Percentiles rank a stretch among this genome's conserved stretches.
Conservation (phyloP, 2,888 invertebrate genomes). For the Agrochola macilenta region DNA sequence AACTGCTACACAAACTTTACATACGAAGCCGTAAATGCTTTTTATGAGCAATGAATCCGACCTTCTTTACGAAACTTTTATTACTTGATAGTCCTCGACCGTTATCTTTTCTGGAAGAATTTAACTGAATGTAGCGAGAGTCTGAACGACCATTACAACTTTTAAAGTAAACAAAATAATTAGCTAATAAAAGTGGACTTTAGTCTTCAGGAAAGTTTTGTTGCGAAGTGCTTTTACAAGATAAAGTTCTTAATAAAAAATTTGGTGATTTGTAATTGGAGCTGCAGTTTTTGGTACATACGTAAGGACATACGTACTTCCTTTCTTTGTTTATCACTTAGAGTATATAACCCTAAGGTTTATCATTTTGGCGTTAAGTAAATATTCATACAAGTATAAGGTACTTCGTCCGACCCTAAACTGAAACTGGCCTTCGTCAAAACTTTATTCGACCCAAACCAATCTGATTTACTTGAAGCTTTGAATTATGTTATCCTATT, state of each 20-base stretch:
- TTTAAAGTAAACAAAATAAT: constrained; percentile 56
- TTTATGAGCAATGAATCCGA: constrained; percentile 68
- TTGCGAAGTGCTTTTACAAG: constrained; percentile 33
- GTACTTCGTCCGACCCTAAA: background rate
- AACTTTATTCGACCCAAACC: constrained; percentile 57
- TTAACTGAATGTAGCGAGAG: constrained; percentile 27
- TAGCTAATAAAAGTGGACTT: constrained; percentile 48
- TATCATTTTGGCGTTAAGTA: background rate
- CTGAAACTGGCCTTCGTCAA: constrained; percentile 32
- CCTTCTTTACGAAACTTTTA: constrained; percentile 65
- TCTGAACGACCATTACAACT: constrained; percentile 49
- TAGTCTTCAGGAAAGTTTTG: constrained; percentile 16
- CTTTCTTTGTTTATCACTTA: background rate
- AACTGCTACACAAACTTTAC: constrained; percentile 54
- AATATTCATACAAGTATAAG: constrained; percentile 2
- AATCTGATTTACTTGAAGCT: constrained; percentile 56
- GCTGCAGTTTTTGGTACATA: background rate
- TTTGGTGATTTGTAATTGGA: constrained; percentile 15
- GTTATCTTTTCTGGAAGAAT: constrained; percentile 40
- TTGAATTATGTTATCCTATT: constrained; percentile 61
- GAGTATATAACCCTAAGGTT: too few relatives aligned
- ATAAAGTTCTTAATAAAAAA: constrained; percentile 45
- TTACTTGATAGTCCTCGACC: constrained; percentile 36
- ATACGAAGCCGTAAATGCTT: constrained; percentile 57
- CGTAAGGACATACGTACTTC: background rate